Evolutionary conservation across 1,140 invertebrate species (phyloP), one percentile per base, ranked within the genome.

Genomic region (Drosophila bocqueti): DNA sequence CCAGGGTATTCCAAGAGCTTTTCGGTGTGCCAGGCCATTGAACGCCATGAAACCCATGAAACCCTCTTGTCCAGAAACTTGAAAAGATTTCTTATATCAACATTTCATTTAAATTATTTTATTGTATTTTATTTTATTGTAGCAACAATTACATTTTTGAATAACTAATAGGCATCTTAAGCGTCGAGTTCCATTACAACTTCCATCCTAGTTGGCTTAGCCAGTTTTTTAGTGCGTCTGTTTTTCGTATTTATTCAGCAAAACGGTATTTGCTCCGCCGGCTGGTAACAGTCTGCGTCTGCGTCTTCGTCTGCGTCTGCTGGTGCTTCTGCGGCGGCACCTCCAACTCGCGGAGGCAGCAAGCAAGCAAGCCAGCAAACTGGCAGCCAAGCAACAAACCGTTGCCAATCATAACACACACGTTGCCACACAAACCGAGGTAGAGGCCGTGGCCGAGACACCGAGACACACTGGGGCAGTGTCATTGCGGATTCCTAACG

Each of bases 381-480:
- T 54, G 49, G 54, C 49, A 61, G 71, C 52, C 54, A 55, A 54
- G 64, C 64, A 80, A 61, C 69, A 73, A 78, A 61, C 64, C 76
- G 79, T 86, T 87, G 84, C 84, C 83, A 87, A 87, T 87, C 83
- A 89, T 87, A 89, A 81, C 83, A 74, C 82, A 85, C 82, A 83
- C 82, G 81, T 83, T 86, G 83, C 79, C 68, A 64, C 68, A 64
- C 57, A 46, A 49, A 49, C 15, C 43, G 36, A 66, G 24, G 3
- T 34, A 18, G 18, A 11, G 31, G 7, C 13, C 43, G 36, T 49
- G 24, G 2, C 43, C 24, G 18, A 34, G 31, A 34, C 13, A 34
- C 13, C 24, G 43, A 31, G 62, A 46, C 46, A 49, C 47, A 42
- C 66, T 29, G 54, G 40, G 64, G 40, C 64, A 71, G 64, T 71